Percentiles rank a stretch among this genome's conserved stretches.
These are phyloP conservation scores for Parnassius apollo DNA, from an alignment of 2,888 invertebrate species.

Conservation along the genomic window DNA sequence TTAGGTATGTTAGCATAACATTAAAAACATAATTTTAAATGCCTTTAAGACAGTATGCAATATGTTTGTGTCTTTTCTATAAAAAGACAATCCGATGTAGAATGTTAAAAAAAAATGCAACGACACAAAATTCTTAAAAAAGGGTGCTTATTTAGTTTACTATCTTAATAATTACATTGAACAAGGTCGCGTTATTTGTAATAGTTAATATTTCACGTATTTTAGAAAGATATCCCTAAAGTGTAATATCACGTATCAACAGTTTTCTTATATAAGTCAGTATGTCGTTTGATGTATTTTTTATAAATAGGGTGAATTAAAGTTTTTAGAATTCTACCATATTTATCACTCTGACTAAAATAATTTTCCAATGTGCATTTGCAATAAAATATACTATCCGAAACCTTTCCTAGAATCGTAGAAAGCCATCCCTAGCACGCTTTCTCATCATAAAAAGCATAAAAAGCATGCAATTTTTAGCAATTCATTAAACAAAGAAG, in stretches of 20 bases:
- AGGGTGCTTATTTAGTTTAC: no score
- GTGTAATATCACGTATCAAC: no score
- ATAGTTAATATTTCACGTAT: no score
- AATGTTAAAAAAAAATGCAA: no score
- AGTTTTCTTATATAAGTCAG: no score
- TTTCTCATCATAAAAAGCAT: conserved; percentile 55
- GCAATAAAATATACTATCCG: background rate
- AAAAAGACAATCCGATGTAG: background rate
- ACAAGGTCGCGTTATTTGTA: no score
- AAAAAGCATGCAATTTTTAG: conserved; percentile 52
- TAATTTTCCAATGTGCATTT: background rate
- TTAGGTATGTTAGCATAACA: conserved; percentile 52
- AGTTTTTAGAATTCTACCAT: background rate
- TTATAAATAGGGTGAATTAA: background rate
- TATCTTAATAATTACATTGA: no score
- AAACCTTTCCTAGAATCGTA: conserved; percentile 31
- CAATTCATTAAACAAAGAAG: conserved; percentile 39
- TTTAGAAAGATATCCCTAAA: no score
- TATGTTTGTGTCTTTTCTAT: conserved; percentile 2
- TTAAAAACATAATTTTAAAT: conserved; percentile 39
- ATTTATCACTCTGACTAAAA: background rate
- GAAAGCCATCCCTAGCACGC: conserved; percentile 41
- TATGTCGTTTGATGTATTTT: no score
- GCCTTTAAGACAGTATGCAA: conserved; percentile 20
- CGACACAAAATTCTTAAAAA: no score